These are phyloP conservation scores for Leptura quadrifasciata DNA, from an alignment of 2,888 invertebrate genomes.

Conservation along the genomic window DNA sequence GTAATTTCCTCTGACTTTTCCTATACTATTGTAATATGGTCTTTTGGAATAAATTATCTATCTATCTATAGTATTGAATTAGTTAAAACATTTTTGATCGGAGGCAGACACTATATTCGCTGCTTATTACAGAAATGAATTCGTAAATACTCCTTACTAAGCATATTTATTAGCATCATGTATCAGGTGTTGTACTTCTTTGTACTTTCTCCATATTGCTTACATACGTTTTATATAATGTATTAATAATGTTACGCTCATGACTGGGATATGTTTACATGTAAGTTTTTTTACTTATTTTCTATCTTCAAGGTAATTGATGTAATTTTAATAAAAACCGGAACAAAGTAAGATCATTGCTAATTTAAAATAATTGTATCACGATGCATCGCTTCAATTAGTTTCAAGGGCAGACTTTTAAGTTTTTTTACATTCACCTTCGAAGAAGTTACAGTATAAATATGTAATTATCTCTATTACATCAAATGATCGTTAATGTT, in stretches of 20 bases:
- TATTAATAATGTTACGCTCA: neutral
- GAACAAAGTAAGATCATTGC: slow-evolving; percentile 56
- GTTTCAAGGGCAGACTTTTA: slow-evolving; percentile 52
- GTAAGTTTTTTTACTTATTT: slow-evolving; percentile 14
- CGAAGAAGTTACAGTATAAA: slow-evolving; percentile 43
- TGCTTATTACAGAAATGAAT: too few species aligned
- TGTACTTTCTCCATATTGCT: too few species aligned
- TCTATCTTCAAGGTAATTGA: slow-evolving; percentile 58
- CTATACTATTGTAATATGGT: too few species aligned
- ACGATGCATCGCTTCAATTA: slow-evolving; percentile 57
- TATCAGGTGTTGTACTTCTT: too few species aligned
- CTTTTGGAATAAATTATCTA: too few species aligned
- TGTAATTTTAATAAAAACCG: slow-evolving; percentile 59
- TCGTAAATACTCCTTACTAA: too few species aligned
- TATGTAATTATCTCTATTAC: slow-evolving; percentile 40
- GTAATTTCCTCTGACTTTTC: too few species aligned
- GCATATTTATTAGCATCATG: too few species aligned
- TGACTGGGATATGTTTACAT: slow-evolving; percentile 2
- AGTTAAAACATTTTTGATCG: too few species aligned
- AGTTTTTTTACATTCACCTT: slow-evolving; percentile 51
- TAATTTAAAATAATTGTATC: slow-evolving; percentile 60
- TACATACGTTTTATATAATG: too few species aligned
- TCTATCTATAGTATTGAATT: too few species aligned
- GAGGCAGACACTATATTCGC: too few species aligned
- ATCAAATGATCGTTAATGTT: slow-evolving; percentile 27